These are phyloP conservation scores for Myiopsitta monachus DNA, from an alignment of 2,113 vertebrate species.

Conservation along the genomic window DNA sequence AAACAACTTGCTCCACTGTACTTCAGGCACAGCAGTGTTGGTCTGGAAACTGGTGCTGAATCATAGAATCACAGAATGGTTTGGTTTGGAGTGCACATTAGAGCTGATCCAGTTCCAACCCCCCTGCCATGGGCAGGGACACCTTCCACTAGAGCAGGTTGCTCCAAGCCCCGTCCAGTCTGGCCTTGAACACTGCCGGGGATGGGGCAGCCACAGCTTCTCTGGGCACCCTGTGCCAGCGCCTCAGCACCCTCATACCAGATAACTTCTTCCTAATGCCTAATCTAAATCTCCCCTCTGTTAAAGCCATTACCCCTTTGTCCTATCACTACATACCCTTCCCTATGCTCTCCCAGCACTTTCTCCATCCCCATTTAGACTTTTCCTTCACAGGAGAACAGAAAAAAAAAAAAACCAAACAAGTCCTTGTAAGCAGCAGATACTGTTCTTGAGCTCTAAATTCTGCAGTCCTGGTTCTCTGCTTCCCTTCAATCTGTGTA, in stretches of 20 bases:
- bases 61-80: not conserved
- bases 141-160: not conserved
- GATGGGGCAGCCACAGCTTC: not conserved
- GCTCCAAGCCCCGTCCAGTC: not conserved
- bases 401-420: not conserved
- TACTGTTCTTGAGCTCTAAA: not conserved
- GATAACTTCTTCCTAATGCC: not conserved
- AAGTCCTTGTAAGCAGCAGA: not conserved
- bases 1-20: not conserved
- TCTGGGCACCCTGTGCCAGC: not conserved
- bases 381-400: not conserved
- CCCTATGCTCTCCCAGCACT: not conserved
- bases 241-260: not conserved
- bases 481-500: not conserved
- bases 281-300: not conserved
- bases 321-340: not conserved
- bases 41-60: not conserved
- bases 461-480: not conserved
- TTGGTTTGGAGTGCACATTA: not conserved
- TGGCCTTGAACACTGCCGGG: not conserved
- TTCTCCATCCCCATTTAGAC: not conserved
- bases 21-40: not conserved
- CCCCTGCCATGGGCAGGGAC: not conserved
- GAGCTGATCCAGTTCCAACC: not conserved
- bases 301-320: not conserved